These are phyloP conservation scores for Neotoma lepida DNA, from an alignment of 2,113 vertebrate genomes.

Conservation along the genomic window DNA sequence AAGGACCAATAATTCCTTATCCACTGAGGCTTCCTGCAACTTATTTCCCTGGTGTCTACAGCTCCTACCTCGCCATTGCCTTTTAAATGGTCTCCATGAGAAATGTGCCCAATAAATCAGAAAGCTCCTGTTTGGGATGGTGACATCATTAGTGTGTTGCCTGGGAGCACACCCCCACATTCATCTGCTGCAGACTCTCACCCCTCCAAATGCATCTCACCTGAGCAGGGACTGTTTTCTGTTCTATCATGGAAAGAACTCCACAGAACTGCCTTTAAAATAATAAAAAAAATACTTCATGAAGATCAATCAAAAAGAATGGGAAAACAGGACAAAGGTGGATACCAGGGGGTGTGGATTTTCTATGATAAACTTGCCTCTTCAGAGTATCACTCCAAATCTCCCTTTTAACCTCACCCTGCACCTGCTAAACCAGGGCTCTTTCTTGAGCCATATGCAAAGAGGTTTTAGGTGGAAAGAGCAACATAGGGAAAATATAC, in stretches of 20 bases:
- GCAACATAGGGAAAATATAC: too few relatives aligned
- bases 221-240: neutral
- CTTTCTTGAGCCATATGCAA: too few relatives aligned
- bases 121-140: neutral
- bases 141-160: neutral
- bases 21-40: neutral
- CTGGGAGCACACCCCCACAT: neutral
- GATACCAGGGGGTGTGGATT: neutral
- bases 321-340: neutral
- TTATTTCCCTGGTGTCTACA: neutral
- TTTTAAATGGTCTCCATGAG: neutral
- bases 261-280: neutral
- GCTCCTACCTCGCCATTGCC: neutral
- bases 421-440: too few relatives aligned
- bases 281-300: neutral
- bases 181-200: too few relatives aligned
- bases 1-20: neutral
- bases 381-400: neutral
- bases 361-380: neutral
- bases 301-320: neutral
- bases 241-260: neutral
- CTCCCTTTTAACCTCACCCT: too few relatives aligned
- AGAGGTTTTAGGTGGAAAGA: too few relatives aligned
- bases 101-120: neutral
- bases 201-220: neutral